Base-by-base conservation (phyloP, 2,888 invertebrate species). In the Orchesella flavescens region DNA sequence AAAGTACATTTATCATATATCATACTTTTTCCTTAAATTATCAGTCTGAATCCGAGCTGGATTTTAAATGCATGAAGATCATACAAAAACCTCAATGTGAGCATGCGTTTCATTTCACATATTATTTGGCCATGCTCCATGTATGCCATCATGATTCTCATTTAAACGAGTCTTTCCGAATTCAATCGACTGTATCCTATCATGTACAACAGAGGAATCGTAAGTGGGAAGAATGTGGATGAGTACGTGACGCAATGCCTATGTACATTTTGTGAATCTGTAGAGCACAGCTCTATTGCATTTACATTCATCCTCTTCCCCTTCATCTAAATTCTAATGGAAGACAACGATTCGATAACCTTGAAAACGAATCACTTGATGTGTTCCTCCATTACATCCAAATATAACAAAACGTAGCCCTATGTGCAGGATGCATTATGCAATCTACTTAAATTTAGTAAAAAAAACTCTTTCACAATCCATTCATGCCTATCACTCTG, bases 331-430 rank as follows among this genome's bases (percentile, higher is more conserved):
- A n/a, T n/a, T n/a, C n/a, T 66, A 57, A 61, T 79, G 63, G 65
- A 80, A 55, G 79, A 80, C 68, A 73, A 73, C 80, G 34, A 34
- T 34, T 34, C 34, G 74, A 68, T 80, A 80, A 80, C 80, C 80
- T 80, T 80, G 80, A 80, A 80, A 69, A 63, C 1, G 61, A 77
- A 77, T 57, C 55, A 71, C 55, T 59, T 21, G 17, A 21, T 59
- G n/a, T 49, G 17, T 59, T 19, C 59, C 10, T 12, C 23, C 59
- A 59, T 21, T 10, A 59, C 19, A 59, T 59, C 19, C 59, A 59
- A 17, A 59, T 15, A 17, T n/a, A 17, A 19, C 59, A 3, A 59
- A 59, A 19, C 59, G n/a, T 5, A 12, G 49, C 12, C 44, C 12
- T 44, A 12, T 44, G 49, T 49, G 15, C 49, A 3, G 49, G 7